phyloP scores from a whole-genome alignment of 2,888 invertebrate genomes.

The Eupsilia transversa region DNA sequence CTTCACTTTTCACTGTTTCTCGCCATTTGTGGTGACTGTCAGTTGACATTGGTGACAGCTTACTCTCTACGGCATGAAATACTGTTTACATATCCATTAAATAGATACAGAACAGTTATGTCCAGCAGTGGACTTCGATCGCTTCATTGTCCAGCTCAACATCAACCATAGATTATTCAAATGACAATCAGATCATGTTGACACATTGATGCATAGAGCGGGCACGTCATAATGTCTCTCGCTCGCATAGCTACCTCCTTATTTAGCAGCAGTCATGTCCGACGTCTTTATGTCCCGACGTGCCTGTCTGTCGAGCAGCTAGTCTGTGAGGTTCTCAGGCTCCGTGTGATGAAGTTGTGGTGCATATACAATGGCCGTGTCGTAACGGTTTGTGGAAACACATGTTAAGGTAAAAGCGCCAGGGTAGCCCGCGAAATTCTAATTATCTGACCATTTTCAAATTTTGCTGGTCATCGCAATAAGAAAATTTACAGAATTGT shows the following conservation, averaged over 20 bases:
- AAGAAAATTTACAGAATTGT: neutral
- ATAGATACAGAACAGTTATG: neutral
- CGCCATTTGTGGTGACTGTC: neutral
- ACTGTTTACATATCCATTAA: neutral
- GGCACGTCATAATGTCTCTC: conserved; percentile 15
- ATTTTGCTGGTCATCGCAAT: neutral
- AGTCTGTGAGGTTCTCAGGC: conserved; percentile 33
- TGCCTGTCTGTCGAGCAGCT: conserved; percentile 11
- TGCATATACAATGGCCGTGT: conserved; percentile 8
- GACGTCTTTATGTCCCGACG: conserved; percentile 23
- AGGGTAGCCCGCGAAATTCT: neutral
- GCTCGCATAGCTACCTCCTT: conserved; percentile 2
- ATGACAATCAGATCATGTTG: conserved; percentile 9
- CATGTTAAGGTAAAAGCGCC: neutral
- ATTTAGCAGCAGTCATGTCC: conserved; percentile 2
- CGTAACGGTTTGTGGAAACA: conserved; percentile 17
- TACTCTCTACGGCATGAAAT: neutral
- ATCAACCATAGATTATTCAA: neutral
- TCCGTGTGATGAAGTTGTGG: conserved; percentile 21
- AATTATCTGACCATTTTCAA: neutral
- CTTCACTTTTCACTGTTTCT: neutral
- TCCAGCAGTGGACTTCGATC: neutral
- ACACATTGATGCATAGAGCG: conserved; percentile 31
- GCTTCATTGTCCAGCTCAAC: neutral
- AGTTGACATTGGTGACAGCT: neutral